Evolutionary conservation across 2,797 vertebrate genomes (phyloP).

Genomic region (Diglossa cyanea): DNA sequence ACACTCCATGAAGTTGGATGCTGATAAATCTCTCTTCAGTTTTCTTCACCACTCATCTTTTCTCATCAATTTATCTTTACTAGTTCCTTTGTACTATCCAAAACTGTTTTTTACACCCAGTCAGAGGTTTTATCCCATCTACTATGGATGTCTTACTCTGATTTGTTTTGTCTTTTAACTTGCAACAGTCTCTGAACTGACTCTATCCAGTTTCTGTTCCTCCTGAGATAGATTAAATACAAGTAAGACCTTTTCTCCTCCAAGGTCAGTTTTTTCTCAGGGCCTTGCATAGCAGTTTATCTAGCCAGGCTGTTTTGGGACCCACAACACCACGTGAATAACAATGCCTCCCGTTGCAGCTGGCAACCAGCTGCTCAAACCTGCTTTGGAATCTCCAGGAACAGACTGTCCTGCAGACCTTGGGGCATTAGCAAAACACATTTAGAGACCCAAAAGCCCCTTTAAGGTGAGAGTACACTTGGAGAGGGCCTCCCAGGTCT

Average conservation of each 20-base stretch:
- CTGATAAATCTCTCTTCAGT: neutral
- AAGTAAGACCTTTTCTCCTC: neutral
- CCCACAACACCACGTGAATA: neutral
- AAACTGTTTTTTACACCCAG: neutral
- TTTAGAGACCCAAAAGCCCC: neutral
- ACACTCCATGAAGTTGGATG: neutral
- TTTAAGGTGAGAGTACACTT: neutral
- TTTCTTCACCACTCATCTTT: neutral
- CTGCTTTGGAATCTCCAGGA: neutral
- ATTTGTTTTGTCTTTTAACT: neutral
- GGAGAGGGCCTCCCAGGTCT: neutral
- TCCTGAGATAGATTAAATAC: neutral
- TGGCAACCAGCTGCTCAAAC: neutral
- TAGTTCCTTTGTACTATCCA: neutral
- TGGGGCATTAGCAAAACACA: neutral
- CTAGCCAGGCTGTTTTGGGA: conserved; percentile 5
- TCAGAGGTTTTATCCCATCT: neutral
- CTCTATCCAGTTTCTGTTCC: neutral
- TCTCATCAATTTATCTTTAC: neutral
- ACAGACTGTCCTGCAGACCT: neutral
- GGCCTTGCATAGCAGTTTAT: neutral
- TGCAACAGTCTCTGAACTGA: neutral
- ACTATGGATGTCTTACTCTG: neutral
- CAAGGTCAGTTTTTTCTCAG: conserved; percentile 48
- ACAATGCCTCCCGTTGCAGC: neutral